Base-by-base conservation (phyloP, 64 coral and sea anemone genomes). In the Montipora efflorescens region DNA sequence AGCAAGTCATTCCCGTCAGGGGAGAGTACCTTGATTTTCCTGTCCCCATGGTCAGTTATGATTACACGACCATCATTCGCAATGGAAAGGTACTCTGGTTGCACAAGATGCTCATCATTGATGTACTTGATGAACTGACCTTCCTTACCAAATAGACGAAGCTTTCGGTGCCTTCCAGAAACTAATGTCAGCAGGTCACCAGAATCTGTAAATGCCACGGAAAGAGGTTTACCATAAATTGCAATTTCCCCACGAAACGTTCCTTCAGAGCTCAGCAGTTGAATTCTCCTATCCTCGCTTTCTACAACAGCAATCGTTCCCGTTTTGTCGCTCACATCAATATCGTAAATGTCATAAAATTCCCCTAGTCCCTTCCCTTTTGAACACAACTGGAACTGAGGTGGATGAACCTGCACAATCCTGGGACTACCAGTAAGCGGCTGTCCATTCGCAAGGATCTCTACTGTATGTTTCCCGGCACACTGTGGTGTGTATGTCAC, bases 231-330 rank as follows among this genome's bases (percentile, higher is more conserved):
- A 51, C 0, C 0, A 28, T 28, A 28, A 28, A 28, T 0, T 28
- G 25, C 25, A 28, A 28, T 28, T 28, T n/a, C 22, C 0, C 87
- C 4, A 1, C 59, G 11, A 18, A 75, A 72, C 4, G 18, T 59
- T 61, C 87, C 87, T 53, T 88, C 52, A 36, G 0, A 36, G 36
- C 36, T 36, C 0, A 36, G 0, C 1, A 36, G 36, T 36, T 36
- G 36, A 36, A 36, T 36, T 36, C 1, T 36, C 0, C 0, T 36
- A 36, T 36, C 0, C 36, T 0, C 1, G 0, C 36, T 1, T 0
- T 36, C 36, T 36, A 0, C 36, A 36, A 36, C 36, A 36, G 36
- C 36, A 36, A 36, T 36, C 1, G 36, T 2, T 36, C 36, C 36
- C 36, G 36, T 36, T 36, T 36, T 36, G 36, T 36, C 36, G 0